Conservation (phyloP, 1,140 invertebrate genomes). For the Matsumurasca onukii region DNA sequence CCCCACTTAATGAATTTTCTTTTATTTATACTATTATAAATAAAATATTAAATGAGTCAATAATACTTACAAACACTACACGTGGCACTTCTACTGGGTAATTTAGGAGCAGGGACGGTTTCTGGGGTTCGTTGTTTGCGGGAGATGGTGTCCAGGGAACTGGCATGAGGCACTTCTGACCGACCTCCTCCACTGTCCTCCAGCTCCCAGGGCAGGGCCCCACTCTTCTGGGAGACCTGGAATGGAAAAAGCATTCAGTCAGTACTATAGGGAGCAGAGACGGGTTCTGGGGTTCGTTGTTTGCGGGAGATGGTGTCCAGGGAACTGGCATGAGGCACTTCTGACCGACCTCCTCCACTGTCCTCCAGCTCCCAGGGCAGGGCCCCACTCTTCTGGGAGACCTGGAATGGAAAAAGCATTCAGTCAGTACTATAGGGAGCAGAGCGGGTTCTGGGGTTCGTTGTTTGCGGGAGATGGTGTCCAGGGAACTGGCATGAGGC, state of each 20-base stretch:
- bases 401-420: constrained; percentile 26
- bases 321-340: constrained; percentile 42
- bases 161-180: constrained; percentile 40
- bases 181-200: constrained; percentile 24
- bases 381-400: constrained; percentile 35
- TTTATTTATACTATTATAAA: no score
- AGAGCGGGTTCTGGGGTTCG: constrained; percentile 19
- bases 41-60: no score
- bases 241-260: background rate
- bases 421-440: no score
- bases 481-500: constrained; percentile 42
- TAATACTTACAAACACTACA: constrained; percentile 58
- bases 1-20: no score
- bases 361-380: constrained; percentile 35
- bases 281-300: constrained; percentile 22
- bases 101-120: constrained; percentile 29
- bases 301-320: constrained; percentile 38
- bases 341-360: constrained; percentile 18
- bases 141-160: constrained; percentile 40
- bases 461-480: constrained; percentile 35
- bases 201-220: constrained; percentile 33
- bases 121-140: constrained; percentile 26
- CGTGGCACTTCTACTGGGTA: constrained; percentile 48
- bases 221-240: constrained; percentile 37
- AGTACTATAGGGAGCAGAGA: no score